Conservation (phyloP, 2,888 invertebrate species). For the Amphiduros pacificus region DNA sequence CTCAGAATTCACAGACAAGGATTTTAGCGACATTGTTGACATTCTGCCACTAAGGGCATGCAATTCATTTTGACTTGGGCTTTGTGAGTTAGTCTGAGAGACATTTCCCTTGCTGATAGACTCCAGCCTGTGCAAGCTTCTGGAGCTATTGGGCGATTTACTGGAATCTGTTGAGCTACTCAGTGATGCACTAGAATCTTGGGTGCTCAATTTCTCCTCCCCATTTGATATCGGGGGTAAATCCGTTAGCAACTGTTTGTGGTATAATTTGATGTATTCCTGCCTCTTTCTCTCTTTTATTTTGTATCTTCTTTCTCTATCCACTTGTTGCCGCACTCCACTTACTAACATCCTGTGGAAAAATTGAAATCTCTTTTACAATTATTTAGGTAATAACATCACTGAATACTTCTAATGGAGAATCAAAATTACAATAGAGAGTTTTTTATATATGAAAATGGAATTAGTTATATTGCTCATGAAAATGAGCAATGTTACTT, state of each 20-base stretch:
- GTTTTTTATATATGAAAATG: too few species aligned
- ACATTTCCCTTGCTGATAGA: too few species aligned
- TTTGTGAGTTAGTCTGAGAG: too few species aligned
- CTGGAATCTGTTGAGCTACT: background rate
- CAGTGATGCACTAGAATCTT: too few species aligned
- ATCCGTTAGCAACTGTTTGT: constrained; percentile 34
- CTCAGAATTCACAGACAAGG: too few species aligned
- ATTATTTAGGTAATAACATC: background rate
- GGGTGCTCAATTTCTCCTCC: background rate
- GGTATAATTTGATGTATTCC: constrained; percentile 30
- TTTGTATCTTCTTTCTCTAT: constrained; percentile 31
- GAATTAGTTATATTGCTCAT: too few species aligned
- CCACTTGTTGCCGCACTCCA: constrained; percentile 26
- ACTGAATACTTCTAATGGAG: background rate
- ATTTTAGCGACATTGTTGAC: too few species aligned
- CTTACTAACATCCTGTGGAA: constrained; percentile 29
- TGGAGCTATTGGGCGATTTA: background rate
- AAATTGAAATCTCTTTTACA: background rate
- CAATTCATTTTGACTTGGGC: too few species aligned
- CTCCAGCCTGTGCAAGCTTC: background rate
- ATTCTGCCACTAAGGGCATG: too few species aligned
- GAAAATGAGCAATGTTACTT: too few species aligned
- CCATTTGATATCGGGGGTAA: too few species aligned
- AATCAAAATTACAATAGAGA: too few species aligned
- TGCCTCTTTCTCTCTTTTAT: constrained; percentile 32